These are phyloP conservation scores for Athalia circularis DNA, from an alignment of 2,888 invertebrate genomes.

Conservation along the genomic window DNA sequence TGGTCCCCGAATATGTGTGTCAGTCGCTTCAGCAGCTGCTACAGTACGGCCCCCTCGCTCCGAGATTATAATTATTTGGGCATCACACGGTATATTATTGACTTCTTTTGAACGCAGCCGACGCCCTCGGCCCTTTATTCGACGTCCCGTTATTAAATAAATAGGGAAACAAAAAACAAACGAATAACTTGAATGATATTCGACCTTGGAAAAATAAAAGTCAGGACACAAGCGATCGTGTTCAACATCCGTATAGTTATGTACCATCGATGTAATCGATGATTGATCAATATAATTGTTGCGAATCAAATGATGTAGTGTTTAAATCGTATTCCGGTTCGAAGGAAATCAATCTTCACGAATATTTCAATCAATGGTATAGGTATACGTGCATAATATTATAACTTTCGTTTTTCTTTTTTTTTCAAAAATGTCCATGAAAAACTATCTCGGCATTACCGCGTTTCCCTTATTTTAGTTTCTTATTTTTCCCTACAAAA, in stretches of 20 bases:
- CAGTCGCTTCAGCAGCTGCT: constrained; percentile 8
- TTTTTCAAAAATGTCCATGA: too few relatives aligned
- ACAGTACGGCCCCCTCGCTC: constrained; percentile 9
- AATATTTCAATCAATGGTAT: too few relatives aligned
- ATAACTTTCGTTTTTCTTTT: too few relatives aligned
- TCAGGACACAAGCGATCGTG: background rate
- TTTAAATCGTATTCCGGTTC: background rate
- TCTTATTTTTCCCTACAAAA: too few relatives aligned
- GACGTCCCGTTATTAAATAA: background rate
- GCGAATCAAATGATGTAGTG: background rate
- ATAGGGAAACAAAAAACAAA: background rate
- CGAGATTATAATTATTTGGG: background rate
- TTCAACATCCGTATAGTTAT: background rate
- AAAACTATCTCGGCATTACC: too few relatives aligned
- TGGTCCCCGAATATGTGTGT: constrained; percentile 39
- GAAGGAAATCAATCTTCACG: background rate
- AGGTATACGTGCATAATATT: too few relatives aligned
- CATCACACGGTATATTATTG: constrained; percentile 3
- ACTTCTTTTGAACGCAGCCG: constrained; percentile 7
- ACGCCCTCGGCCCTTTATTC: background rate
- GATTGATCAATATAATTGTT: constrained; percentile 6
- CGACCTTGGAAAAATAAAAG: background rate
- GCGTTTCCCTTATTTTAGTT: too few relatives aligned
- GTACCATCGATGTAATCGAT: background rate
- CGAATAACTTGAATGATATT: background rate